Evolutionary conservation across 2,113 vertebrate species (phyloP).

Genomic region (Urocolius indicus): DNA sequence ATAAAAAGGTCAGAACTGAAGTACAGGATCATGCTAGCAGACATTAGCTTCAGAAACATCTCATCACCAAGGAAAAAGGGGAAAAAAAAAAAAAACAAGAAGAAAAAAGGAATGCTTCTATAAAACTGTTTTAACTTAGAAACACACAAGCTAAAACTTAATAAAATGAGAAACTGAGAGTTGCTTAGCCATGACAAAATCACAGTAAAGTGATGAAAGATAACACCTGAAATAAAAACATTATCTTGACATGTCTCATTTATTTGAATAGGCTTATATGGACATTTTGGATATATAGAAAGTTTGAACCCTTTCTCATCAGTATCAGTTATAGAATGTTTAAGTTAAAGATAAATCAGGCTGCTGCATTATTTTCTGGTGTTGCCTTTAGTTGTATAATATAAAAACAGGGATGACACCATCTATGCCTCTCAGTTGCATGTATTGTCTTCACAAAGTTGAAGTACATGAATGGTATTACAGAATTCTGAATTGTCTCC

Average conservation of each 20-base stretch:
- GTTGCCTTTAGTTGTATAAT: not conserved
- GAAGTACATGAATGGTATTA: not conserved
- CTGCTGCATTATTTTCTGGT: not conserved
- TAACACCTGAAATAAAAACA: not conserved
- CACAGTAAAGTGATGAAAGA: not conserved
- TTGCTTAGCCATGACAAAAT: not conserved
- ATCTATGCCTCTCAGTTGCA: not conserved
- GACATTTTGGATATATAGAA: not conserved
- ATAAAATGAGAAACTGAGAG: not conserved
- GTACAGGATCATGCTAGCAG: not conserved
- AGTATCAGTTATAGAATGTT: not conserved
- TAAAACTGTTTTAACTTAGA: not conserved
- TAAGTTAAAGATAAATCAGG: not conserved
- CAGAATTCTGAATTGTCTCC: accelerated
- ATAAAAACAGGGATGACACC: not conserved
- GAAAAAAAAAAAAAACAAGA: not conserved
- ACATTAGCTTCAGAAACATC: not conserved
- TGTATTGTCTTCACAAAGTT: not conserved
- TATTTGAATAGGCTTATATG: not conserved
- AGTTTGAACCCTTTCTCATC: not conserved
- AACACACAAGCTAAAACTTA: not conserved
- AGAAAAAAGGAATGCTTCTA: accelerated
- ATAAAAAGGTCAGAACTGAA: not conserved
- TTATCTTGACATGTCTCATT: not conserved
- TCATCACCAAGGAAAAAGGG: accelerated